Evolutionary conservation across 2,888 invertebrate species (phyloP), one percentile per base, ranked within the genome.

Genomic region (Hermaeophaga mercurialis): DNA sequence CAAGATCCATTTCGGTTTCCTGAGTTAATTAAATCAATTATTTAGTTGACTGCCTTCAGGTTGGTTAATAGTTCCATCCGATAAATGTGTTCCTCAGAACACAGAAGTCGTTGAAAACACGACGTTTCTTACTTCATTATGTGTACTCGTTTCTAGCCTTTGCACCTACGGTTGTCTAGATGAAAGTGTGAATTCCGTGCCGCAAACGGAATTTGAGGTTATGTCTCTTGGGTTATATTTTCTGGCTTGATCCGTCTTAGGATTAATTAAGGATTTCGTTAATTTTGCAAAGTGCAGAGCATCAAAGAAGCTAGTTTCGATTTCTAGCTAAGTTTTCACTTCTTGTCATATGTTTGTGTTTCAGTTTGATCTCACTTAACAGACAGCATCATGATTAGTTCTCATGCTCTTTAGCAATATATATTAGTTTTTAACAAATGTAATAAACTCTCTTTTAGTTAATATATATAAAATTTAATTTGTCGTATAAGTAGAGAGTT

Each of bases 11-110:
- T 36, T 28, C 43, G 48, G 38, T 38, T 44, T 36, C 38, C 38
- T 19, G 28, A 57, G 38, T 57, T 57, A 48, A 57, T 57, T 54
- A 44, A 57, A 39, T 57, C 48, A 57, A 57, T 57, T 57, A 57
- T 48, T 53, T 47, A 34, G 47, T 57, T 45, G 43, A 53, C 44
- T 48, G 53, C 34, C 44, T 57, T n/a, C 57, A 57, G 48, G 57
- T n/a, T n/a, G n/a, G n/a, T 57, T 57, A 53, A 53, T 57, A 41
- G 53, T 48, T 43, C 48, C 28, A 38, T 44, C 53, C 14, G 38
- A 53, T 53, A 44, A 53, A 57, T 50, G 46, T 47, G 28, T 54
- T 50, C 43, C 33, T 9, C 12, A 15, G 33, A 43, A 26, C 15
- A 22, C 9, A 22, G 22, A 39, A 39, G 33, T 33, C 17, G 46